Evolutionary conservation across 2,113 vertebrate species (phyloP), one percentile per base, ranked within the genome.

Genomic region (Chascanopsetta lugubris): DNA sequence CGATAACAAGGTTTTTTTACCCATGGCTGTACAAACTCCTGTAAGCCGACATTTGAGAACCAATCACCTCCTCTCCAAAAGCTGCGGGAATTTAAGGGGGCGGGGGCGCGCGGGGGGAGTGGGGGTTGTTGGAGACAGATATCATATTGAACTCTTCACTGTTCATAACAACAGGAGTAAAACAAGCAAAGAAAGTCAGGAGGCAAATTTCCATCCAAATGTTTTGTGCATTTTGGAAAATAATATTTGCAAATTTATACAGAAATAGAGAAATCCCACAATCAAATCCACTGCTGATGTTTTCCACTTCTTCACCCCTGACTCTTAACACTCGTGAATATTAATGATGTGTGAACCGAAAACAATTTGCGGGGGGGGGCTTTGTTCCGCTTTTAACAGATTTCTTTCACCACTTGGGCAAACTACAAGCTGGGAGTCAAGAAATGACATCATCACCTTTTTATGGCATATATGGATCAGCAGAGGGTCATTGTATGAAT

Each of bases 1-100:
- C 51, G 54, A 73, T 80, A 73, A 85, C 77, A 53, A 65, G 20
- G n/a, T n/a, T 70, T 75, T 76, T 70, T 80, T 69, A 78, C 68
- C 64, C 74, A 70, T 80, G 67, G 69, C 63, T 57, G 49, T 60
- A 40, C 13, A 48, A 55, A 56, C 42, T 25, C 65, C 42, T 63
- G 45, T 38, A 15, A 53, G 11, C 46, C 48, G 20, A 34, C 13
- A 21, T 71, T 48, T 63, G 25, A 64, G n/a, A n/a, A n/a, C n/a
- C n/a, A n/a, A n/a, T n/a, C 34, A 49, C 6, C 29, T 12, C 11
- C 2, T 11, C 45, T 59, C 8, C 20, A 27, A 0, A 12, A 29
- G 15, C 40, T 61, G 9, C 15, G 53, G n/a, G n/a, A n/a, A n/a
- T n/a, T n/a, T n/a, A n/a, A n/a, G n/a, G n/a, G n/a, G n/a, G n/a